Percentiles rank a stretch among this genome's conserved stretches.
These are phyloP conservation scores for Drosophila auraria DNA, from an alignment of 1,140 invertebrate species.

Conservation along the genomic window DNA sequence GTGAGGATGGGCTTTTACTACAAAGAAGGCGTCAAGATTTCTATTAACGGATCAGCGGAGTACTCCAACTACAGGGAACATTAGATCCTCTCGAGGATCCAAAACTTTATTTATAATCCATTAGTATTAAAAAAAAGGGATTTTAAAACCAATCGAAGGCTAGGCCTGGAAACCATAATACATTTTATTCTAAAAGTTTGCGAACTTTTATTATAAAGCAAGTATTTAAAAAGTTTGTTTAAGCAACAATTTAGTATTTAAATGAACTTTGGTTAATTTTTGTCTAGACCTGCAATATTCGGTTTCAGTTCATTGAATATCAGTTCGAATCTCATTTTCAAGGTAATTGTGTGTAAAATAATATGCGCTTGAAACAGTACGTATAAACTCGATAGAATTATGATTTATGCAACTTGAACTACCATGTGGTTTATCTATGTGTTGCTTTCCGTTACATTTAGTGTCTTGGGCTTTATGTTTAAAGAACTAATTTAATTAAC, in stretches of 20 bases:
- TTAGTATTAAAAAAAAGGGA: not conserved
- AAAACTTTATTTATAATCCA: too few species aligned
- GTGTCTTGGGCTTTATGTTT: too few species aligned
- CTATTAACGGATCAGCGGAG: conserved; percentile 24
- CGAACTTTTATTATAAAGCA: not conserved
- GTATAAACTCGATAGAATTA: not conserved
- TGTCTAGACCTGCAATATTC: not conserved
- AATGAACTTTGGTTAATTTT: not conserved
- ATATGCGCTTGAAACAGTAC: not conserved
- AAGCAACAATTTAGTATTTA: not conserved
- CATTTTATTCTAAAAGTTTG: not conserved
- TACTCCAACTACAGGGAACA: conserved; percentile 34
- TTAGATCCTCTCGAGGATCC: not conserved
- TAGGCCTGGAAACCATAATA: too few species aligned
- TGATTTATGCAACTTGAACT: too few species aligned
- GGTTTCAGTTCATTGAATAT: conserved; percentile 5
- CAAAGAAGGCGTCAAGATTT: not conserved
- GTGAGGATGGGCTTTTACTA: conserved; percentile 4
- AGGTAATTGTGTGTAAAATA: not conserved
- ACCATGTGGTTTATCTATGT: too few species aligned
- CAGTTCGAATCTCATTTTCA: not conserved
- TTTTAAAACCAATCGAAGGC: too few species aligned
- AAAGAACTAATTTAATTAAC: not conserved
- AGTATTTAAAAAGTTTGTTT: not conserved
- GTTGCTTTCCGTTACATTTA: not conserved